These are phyloP conservation scores for Epirrhoe tristata DNA, from an alignment of 2,888 invertebrate genomes.

Conservation along the genomic window DNA sequence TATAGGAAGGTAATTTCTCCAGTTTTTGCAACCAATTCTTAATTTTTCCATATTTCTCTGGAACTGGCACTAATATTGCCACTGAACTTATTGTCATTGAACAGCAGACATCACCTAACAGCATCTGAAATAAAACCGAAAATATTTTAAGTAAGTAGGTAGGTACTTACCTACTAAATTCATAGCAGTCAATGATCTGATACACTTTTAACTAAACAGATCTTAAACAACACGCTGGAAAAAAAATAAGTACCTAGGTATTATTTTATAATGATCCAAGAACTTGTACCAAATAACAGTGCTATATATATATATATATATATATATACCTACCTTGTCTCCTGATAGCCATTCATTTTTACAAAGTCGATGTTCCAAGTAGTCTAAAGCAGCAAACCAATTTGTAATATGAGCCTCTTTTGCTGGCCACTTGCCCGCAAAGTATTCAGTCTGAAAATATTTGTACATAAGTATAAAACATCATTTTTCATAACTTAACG, in stretches of 20 bases:
- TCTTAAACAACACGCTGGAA: too few species aligned
- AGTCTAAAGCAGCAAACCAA: slow-evolving; percentile 64
- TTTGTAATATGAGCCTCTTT: slow-evolving; percentile 48
- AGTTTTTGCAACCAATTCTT: slow-evolving; percentile 69
- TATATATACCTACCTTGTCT: slow-evolving; percentile 56
- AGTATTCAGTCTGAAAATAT: slow-evolving; percentile 64
- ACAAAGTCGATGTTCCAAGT: slow-evolving; percentile 61
- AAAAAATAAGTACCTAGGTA: too few species aligned
- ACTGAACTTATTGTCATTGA: slow-evolving; percentile 76
- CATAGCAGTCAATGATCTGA: neutral
- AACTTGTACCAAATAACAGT: neutral
- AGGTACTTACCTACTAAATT: neutral
- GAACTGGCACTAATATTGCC: slow-evolving; percentile 66
- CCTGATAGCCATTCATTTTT: slow-evolving; percentile 63
- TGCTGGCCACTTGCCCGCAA: slow-evolving; percentile 58
- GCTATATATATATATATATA: neutral
- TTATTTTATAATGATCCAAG: too few species aligned
- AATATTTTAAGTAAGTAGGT: neutral
- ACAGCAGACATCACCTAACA: slow-evolving; percentile 71
- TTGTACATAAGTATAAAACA: neutral
- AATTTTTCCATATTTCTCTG: slow-evolving; percentile 63
- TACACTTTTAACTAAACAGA: too few species aligned
- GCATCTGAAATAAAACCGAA: slow-evolving; percentile 60
- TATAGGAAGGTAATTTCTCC: slow-evolving; percentile 56
- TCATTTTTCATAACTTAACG: too few species aligned